Evolutionary conservation across 2,888 invertebrate species (phyloP), one percentile per base, ranked within the genome.

Genomic region (Belgica antarctica): DNA sequence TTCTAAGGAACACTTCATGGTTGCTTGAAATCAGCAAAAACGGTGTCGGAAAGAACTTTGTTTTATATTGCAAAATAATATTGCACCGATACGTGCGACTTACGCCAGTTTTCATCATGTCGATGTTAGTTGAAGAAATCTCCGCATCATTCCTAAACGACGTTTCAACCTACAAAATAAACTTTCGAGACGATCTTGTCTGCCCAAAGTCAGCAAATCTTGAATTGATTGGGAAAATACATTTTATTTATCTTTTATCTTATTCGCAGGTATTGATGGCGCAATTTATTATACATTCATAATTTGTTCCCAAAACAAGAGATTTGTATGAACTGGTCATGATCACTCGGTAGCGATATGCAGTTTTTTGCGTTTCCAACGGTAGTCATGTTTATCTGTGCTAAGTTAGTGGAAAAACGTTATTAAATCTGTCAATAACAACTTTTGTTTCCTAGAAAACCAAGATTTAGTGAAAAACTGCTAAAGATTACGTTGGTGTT

Each of bases 291-390:
- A 4, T 68, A 70, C 1, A n/a, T 71, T 12, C 65, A 71, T 3
- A 72, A 71, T 52, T 52, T 52, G 10, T 69, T 65, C 17, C 46
- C 28, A 15, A 36, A 61, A 22, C n/a, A 31, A 7, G 31, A 25
- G 12, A 71, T 62, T 62, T 72, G 72, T 22, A 41, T 68, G 3
- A 41, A 41, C 24, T 71, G 71, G 70, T 36, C 62, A 8, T 72
- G 72, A 71, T 66, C 61, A 41, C 25, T 71, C 15, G 72, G 68
- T 10, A 71, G 72, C 66, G 72, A 72, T n/a, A 71, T 72, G 41
- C 72, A 72, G 27, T 72, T 71, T 62, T 72, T 62, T 22, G 47
- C 47, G 2, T n/a, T 72, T 3, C 46, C 63, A n/a, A 41, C 66
- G 7, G 1, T 52, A 1, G 36, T 70, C 4, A 31, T 72, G 28